Evolutionary conservation across 2,888 invertebrate species (phyloP).

Genomic region (Idaea biselata): DNA sequence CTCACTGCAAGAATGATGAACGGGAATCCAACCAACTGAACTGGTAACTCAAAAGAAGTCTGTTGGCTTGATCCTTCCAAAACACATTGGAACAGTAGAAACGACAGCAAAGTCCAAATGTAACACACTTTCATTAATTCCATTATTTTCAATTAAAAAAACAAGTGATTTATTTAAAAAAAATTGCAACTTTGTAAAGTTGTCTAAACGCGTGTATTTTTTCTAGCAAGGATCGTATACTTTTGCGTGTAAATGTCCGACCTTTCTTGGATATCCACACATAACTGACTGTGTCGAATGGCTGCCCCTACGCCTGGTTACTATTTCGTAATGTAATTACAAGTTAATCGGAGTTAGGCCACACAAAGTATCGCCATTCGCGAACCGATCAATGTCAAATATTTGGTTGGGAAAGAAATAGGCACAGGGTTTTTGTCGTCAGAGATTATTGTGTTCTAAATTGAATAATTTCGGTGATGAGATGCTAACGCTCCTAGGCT

Average conservation of each 20-base stretch:
- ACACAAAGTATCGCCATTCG: constrained; percentile 18
- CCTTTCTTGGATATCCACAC: constrained; percentile 55
- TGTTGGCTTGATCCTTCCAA: constrained; percentile 57
- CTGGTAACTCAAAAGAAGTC: constrained; percentile 82
- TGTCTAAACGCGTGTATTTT: background rate
- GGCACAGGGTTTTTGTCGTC: background rate
- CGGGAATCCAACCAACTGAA: constrained; percentile 91
- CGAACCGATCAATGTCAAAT: constrained; percentile 2
- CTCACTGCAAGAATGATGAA: constrained; percentile 90
- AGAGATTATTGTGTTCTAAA: too few species aligned
- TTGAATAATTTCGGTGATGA: too few species aligned
- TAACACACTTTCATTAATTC: constrained; percentile 61
- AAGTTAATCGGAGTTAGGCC: constrained; percentile 42
- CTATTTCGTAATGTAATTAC: constrained; percentile 57
- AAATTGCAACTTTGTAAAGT: background rate
- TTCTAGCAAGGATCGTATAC: constrained; percentile 12
- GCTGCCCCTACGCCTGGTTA: constrained; percentile 34
- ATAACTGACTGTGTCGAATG: constrained; percentile 61
- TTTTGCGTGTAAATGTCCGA: constrained; percentile 48
- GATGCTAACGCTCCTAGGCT: too few species aligned
- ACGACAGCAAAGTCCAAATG: constrained; percentile 51
- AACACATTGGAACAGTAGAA: constrained; percentile 58
- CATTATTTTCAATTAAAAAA: constrained; percentile 40
- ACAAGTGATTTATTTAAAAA: background rate
- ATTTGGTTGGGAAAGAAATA: background rate